Evolutionary conservation across 2,888 invertebrate genomes (phyloP).

Genomic region (Branchipolynoe longqiensis): DNA sequence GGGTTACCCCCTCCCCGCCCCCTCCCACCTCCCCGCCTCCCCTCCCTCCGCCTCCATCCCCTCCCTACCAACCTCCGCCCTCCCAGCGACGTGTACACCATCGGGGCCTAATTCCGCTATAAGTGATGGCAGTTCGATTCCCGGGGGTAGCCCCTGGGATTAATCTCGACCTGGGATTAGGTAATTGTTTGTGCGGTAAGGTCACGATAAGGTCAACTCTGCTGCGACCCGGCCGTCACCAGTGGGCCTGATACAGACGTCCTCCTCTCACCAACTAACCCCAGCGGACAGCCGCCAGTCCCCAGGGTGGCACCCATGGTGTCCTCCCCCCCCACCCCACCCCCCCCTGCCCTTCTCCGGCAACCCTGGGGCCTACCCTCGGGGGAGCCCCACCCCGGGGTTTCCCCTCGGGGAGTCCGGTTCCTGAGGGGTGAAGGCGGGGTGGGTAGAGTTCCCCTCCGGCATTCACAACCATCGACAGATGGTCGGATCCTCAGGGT

Average conservation of each 20-base stretch:
- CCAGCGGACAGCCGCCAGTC: neutral
- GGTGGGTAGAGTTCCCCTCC: neutral
- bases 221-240: neutral
- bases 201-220: conserved; percentile 2
- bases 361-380: no score
- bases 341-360: neutral
- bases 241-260: conserved; percentile 14
- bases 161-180: conserved; percentile 13
- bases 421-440: no score
- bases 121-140: no score
- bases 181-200: conserved; percentile 35
- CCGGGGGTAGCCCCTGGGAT: neutral
- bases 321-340: neutral
- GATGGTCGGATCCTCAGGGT: conserved; percentile 22
- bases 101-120: no score
- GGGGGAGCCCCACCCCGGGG: no score
- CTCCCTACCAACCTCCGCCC: no score
- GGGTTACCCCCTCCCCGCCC: no score
- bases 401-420: no score
- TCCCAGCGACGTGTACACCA: no score
- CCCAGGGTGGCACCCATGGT: neutral
- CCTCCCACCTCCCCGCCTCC: no score
- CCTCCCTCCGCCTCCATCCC: no score
- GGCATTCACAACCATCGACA: neutral
- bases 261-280: neutral